Conservation (phyloP, 2,113 vertebrate genomes). For the Beaufortia kweichowensis region DNA sequence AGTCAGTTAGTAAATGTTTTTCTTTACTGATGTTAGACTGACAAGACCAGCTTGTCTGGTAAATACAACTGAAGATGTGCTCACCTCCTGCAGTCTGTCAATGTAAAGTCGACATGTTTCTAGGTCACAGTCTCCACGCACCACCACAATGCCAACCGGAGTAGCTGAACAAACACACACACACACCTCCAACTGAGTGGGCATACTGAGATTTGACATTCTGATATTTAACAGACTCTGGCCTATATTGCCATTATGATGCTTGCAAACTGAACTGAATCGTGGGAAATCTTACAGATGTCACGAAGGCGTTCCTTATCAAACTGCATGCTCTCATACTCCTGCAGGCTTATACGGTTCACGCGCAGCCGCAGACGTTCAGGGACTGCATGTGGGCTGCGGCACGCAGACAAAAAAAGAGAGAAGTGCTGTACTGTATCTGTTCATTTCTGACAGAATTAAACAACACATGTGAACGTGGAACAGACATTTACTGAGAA, state of each 20-base stretch:
- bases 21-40: neutral
- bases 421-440: neutral
- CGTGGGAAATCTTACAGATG: constrained; percentile 81
- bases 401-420: constrained; percentile 43
- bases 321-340: constrained; percentile 92
- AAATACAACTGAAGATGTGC: constrained; percentile 18
- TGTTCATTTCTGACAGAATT: neutral
- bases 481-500: neutral
- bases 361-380: constrained; percentile 93
- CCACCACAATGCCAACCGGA: constrained; percentile 94
- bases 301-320: constrained; percentile 95
- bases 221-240: neutral
- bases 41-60: neutral
- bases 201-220: too few relatives aligned
- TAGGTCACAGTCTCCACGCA: constrained; percentile 95
- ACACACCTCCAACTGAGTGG: constrained; percentile 23
- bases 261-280: neutral
- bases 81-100: constrained; percentile 93
- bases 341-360: constrained; percentile 91
- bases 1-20: neutral
- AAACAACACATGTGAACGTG: neutral
- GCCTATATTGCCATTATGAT: neutral
- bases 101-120: constrained; percentile 97
- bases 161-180: constrained; percentile 75
- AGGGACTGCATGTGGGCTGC: constrained; percentile 90